Evolutionary conservation across 2,797 vertebrate genomes (phyloP).

Genomic region (Manis javanica): DNA sequence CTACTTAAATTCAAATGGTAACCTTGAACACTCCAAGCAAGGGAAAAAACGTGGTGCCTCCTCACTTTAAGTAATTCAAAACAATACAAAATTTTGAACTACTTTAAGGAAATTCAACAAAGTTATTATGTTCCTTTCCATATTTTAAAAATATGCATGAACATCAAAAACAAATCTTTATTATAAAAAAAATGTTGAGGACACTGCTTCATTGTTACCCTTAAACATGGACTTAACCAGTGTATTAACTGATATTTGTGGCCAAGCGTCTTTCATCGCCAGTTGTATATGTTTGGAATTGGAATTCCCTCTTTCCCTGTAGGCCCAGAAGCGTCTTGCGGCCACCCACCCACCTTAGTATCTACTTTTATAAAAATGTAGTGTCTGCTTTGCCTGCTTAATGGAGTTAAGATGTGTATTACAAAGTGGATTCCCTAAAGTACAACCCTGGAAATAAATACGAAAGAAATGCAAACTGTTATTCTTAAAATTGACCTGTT

Average conservation of each 20-base stretch:
- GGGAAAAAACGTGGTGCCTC: not conserved
- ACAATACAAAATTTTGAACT: not conserved
- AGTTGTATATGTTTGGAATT: not conserved
- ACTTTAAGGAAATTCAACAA: not conserved
- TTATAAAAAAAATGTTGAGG: not conserved
- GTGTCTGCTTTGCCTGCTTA: not conserved
- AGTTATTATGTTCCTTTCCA: constrained; percentile 1
- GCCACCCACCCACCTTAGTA: not conserved
- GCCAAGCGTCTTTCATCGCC: not conserved
- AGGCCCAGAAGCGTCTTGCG: not conserved
- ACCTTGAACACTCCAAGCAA: not conserved
- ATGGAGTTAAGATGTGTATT: not conserved
- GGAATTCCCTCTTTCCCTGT: not conserved
- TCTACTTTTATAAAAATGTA: not conserved
- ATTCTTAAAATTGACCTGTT: constrained; percentile 25
- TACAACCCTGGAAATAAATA: constrained; percentile 25
- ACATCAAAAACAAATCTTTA: not conserved
- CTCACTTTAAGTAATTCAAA: constrained; percentile 6
- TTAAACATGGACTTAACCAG: not conserved
- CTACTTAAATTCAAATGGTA: not conserved
- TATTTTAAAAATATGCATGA: not conserved
- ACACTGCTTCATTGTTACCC: not conserved
- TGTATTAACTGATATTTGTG: not conserved
- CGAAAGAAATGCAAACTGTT: constrained; percentile 23
- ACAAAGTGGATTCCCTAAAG: not conserved